These are phyloP conservation scores for Petrocephalus microphthalmus DNA, from an alignment of 2,113 vertebrate genomes.

Conservation along the genomic window DNA sequence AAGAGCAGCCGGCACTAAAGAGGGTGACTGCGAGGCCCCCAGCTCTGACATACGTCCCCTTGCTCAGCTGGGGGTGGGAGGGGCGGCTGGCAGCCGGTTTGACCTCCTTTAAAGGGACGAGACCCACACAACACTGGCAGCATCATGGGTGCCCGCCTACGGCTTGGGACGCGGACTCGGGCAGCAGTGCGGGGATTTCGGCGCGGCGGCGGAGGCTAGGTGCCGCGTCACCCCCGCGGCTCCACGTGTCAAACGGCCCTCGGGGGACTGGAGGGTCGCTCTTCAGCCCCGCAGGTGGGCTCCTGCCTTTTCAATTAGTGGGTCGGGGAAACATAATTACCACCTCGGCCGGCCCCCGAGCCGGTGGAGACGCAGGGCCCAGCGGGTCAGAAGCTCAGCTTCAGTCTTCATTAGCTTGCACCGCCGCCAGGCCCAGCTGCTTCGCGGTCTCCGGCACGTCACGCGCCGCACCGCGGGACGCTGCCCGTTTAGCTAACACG, in stretches of 20 bases:
- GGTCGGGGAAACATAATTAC: slow-evolving; percentile 19
- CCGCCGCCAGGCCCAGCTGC: not conserved
- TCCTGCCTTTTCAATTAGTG: slow-evolving; percentile 15
- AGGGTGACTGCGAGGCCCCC: not conserved
- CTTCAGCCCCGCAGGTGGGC: not conserved
- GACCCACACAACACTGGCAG: not conserved
- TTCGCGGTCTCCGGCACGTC: not conserved
- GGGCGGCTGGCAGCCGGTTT: not conserved
- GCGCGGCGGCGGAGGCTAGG: not conserved
- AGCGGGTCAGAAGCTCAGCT: not conserved
- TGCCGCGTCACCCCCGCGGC: no score
- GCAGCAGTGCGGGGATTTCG: not conserved
- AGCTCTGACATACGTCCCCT: not conserved
- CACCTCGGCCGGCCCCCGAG: not conserved
- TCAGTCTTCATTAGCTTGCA: slow-evolving; percentile 1
- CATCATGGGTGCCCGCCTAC: not conserved
- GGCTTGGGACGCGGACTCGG: not conserved
- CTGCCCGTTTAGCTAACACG: not conserved
- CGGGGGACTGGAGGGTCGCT: not conserved
- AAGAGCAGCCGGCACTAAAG: not conserved
- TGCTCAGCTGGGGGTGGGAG: not conserved
- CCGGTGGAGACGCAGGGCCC: not conserved
- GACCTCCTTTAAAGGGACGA: not conserved
- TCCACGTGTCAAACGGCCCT: not conserved
- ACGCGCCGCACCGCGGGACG: not conserved